phyloP scores from a whole-genome alignment of 2,888 invertebrate genomes.

The Cybosia mesomella region DNA sequence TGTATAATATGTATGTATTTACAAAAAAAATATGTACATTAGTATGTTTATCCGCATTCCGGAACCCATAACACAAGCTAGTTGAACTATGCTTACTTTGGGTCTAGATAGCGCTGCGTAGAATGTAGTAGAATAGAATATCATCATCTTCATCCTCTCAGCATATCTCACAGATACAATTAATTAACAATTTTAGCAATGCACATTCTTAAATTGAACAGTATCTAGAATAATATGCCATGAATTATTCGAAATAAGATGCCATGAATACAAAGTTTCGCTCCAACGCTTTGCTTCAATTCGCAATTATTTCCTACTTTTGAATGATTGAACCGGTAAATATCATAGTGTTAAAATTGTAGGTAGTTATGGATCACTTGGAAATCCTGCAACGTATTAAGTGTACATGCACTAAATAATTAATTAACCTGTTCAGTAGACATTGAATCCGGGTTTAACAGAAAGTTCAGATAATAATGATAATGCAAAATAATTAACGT shows the following conservation, averaged over 20 bases:
- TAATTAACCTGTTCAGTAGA: neutral
- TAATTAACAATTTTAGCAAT: too few species aligned
- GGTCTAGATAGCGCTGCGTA: too few species aligned
- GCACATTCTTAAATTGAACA: too few species aligned
- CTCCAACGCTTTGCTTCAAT: neutral
- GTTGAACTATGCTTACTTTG: too few species aligned
- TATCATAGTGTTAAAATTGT: neutral
- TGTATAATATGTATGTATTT: too few species aligned
- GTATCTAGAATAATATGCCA: neutral
- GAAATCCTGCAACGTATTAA: neutral
- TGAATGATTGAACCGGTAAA: neutral
- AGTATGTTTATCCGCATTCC: too few species aligned
- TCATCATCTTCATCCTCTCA: too few species aligned
- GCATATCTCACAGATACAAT: too few species aligned
- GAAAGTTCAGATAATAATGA: neutral
- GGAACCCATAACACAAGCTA: too few species aligned
- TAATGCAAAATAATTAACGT: neutral
- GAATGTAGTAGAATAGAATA: too few species aligned
- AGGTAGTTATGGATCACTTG: neutral
- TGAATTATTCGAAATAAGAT: neutral
- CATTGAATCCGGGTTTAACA: constrained; percentile 1
- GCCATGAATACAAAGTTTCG: too few species aligned
- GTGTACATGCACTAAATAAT: neutral
- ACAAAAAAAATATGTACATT: too few species aligned
- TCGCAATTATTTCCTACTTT: neutral